Conservation (phyloP, 1,140 invertebrate genomes). For the Globodera rostochiensis region DNA sequence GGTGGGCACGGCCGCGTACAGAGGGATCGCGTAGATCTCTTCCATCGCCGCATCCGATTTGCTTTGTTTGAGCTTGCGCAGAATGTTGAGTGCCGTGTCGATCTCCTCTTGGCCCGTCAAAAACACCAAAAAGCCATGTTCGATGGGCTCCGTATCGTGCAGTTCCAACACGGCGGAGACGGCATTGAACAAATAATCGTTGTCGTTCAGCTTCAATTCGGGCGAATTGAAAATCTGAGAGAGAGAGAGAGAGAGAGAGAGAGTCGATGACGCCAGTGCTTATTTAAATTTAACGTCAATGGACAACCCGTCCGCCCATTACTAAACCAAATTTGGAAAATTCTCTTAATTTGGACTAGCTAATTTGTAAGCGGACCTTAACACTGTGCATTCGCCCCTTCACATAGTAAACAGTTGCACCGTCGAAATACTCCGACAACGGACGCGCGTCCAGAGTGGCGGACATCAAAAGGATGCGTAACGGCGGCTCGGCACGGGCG, state of each 20-base stretch:
- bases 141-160: constrained; percentile 74
- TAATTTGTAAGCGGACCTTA: constrained; percentile 63
- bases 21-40: constrained; percentile 75
- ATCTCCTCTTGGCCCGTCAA: constrained; percentile 98
- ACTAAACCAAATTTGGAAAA: too few relatives aligned
- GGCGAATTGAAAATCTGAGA: constrained; percentile 17
- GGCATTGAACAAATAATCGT: constrained; percentile 42
- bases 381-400: constrained; percentile 86
- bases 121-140: constrained; percentile 88
- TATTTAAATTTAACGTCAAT: too few relatives aligned
- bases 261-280: too few relatives aligned
- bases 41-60: not conserved
- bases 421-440: constrained; percentile 86
- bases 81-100: constrained; percentile 75
- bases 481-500: constrained; percentile 14
- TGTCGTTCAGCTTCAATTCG: constrained; percentile 66
- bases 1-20: constrained; percentile 77
- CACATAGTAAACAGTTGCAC: constrained; percentile 82
- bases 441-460: constrained; percentile 92
- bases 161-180: constrained; percentile 73
- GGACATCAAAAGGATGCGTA: constrained; percentile 83
- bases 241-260: too few relatives aligned
- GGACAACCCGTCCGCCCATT: too few relatives aligned
- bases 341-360: too few relatives aligned
- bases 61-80: constrained; percentile 17